These are phyloP conservation scores for Gymnoscopelus braueri DNA, from an alignment of 2,797 vertebrate species.

Conservation along the genomic window DNA sequence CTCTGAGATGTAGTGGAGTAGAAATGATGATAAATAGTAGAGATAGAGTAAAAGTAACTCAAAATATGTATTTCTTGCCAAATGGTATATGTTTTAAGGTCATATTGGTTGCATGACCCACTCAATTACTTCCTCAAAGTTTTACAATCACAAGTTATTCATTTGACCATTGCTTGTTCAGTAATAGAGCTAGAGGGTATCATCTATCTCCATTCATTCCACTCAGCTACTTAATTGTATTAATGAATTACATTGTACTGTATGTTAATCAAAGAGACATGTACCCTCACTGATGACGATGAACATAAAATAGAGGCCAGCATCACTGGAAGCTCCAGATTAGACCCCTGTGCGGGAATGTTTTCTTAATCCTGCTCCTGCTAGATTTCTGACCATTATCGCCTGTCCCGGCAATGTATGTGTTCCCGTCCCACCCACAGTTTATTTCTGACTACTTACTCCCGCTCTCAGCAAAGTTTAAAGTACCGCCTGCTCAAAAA, in stretches of 20 bases:
- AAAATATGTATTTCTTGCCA: conserved; percentile 4
- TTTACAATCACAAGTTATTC: conserved; percentile 47
- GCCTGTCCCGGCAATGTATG: neutral
- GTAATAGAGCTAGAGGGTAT: conserved; percentile 42
- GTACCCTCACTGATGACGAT: conserved; percentile 12
- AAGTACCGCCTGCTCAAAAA: too few species aligned
- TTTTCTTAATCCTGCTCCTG: too few species aligned
- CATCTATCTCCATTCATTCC: conserved; percentile 42
- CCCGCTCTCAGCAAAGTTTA: too few species aligned
- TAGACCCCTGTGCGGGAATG: too few species aligned
- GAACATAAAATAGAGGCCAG: conserved; percentile 35
- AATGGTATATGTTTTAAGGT: conserved; percentile 28
- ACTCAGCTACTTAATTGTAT: conserved; percentile 68
- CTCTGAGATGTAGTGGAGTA: too few species aligned
- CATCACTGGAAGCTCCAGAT: conserved; percentile 7
- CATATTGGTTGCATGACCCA: neutral
- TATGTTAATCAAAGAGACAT: conserved; percentile 40
- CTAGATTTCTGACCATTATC: too few species aligned
- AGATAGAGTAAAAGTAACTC: neutral
- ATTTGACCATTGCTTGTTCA: conserved; percentile 20
- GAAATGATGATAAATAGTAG: too few species aligned
- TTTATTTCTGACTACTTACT: too few species aligned
- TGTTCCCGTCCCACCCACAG: neutral
- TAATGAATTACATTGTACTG: conserved; percentile 57
- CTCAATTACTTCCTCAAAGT: conserved; percentile 39